These are phyloP conservation scores for Falco concolor DNA, from an alignment of 2,797 vertebrate genomes.

Conservation along the genomic window DNA sequence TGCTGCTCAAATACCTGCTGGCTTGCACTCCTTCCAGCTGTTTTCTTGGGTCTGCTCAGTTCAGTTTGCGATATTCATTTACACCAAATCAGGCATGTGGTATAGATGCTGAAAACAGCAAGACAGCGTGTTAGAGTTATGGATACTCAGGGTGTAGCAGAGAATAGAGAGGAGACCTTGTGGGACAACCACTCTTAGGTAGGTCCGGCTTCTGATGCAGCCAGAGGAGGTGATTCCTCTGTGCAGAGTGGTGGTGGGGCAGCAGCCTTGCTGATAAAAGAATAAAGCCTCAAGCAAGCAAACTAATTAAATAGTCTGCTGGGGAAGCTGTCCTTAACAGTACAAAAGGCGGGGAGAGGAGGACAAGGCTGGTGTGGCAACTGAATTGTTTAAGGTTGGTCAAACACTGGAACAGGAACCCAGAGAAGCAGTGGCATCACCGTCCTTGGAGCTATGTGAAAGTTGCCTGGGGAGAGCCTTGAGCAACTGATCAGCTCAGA, in stretches of 20 bases:
- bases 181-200: background rate
- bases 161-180: background rate
- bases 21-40: background rate
- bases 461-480: background rate
- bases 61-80: background rate
- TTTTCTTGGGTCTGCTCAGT: background rate
- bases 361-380: background rate
- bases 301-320: accelerated
- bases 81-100: background rate
- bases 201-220: background rate
- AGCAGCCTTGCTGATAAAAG: background rate
- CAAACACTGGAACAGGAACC: background rate
- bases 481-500: background rate
- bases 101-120: background rate
- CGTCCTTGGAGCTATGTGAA: background rate
- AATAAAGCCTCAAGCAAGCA: background rate
- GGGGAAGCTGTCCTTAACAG: background rate
- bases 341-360: background rate
- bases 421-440: background rate
- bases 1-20: background rate
- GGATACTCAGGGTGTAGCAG: background rate
- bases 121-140: accelerated
- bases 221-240: background rate
- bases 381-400: background rate
- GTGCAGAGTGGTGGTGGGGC: background rate